Evolutionary conservation across 2,797 vertebrate genomes (phyloP).

Genomic region (Periparus ater): DNA sequence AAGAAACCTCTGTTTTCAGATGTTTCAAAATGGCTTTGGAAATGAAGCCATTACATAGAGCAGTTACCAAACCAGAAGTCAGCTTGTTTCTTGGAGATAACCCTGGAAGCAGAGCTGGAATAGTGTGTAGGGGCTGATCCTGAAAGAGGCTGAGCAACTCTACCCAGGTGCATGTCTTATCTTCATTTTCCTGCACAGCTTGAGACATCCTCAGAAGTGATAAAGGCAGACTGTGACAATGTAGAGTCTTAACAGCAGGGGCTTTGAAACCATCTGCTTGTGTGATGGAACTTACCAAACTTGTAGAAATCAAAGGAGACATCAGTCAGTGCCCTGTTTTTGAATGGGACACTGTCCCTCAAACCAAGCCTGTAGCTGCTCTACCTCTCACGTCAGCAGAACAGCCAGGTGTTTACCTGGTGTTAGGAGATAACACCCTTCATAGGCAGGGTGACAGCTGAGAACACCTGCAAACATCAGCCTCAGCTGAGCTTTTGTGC

Average conservation of each 20-base stretch:
- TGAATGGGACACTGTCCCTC: background rate
- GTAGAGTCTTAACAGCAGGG: background rate
- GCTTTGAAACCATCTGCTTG: background rate
- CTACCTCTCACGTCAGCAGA: rapidly evolving
- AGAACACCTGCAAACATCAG: background rate
- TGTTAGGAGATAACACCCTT: background rate
- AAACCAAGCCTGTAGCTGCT: background rate
- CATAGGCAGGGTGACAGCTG: background rate
- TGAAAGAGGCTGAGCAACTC: background rate
- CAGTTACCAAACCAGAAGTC: background rate
- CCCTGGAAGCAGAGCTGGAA: background rate
- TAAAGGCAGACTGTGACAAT: background rate
- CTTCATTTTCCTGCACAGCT: background rate
- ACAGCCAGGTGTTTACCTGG: background rate
- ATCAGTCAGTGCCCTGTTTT: background rate
- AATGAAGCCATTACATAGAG: background rate
- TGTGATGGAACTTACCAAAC: background rate
- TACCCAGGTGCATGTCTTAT: background rate
- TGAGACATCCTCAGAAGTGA: background rate
- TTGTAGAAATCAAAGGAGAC: background rate
- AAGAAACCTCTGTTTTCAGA: background rate
- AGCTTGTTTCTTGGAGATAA: background rate
- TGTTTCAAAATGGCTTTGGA: conserved; percentile 18
- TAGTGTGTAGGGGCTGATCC: background rate
- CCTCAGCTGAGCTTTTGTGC: background rate